Base-by-base conservation (phyloP, 2,113 vertebrate genomes). In the Tylochromis polylepis region DNA sequence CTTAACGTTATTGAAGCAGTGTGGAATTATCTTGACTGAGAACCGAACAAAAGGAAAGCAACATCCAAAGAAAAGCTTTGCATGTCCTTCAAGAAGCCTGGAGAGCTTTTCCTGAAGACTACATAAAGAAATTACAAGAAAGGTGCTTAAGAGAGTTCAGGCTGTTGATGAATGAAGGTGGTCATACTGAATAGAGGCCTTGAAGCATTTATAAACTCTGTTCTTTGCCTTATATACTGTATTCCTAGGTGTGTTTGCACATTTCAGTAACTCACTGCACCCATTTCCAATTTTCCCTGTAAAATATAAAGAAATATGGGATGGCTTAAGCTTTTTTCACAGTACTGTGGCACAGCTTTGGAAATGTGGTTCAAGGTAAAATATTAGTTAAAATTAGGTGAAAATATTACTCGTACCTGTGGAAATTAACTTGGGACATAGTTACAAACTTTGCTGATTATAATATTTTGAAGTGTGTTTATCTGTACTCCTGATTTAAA, bases 321-420 rank as follows among this genome's bases (percentile, higher is more conserved):
- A 43, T 72, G 38, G 22, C 67, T 72, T 24, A 72, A 18, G 67
- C 1, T 16, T 14, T 27, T 72, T 72, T 24, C 43, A 72, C 14
- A 46, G 38, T 72, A 46, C 22, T 75, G 22, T 29, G 79, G 77
- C 62, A 70, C 12, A 59, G 75, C 87, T 91, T 87, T 51, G 80
- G 85, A 94, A 94, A 94, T 79, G 49, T 72, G 90, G 84, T 87
- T 89, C 84, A 82, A 85, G 81, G 67, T 81, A n/a, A n/a, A n/a
- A n/a, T n/a, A n/a, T n/a, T n/a, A n/a, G n/a, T n/a, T n/a, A n/a
- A n/a, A n/a, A n/a, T n/a, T n/a, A n/a, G n/a, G n/a, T 38, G 43
- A 67, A 62, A 88, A 82, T 34, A 55, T 78, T 85, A 80, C 60
- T 77, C 16, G 41, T 67, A 53, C 29, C 20, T 4, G 14, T 80